Base-by-base conservation (phyloP, 2,888 invertebrate species). In the Trichogramma evanescens region DNA sequence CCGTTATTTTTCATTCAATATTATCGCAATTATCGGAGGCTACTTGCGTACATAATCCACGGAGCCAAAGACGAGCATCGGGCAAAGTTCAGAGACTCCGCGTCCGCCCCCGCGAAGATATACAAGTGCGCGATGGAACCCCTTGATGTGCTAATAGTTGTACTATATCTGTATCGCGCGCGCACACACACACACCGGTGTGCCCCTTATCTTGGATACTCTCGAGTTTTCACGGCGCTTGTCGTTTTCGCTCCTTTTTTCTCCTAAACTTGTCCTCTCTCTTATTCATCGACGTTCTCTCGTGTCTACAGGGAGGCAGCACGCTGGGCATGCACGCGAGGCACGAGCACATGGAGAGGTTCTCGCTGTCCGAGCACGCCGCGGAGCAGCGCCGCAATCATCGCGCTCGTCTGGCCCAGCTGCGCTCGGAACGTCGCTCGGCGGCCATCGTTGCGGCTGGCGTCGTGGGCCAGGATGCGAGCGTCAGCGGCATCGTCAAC, bases 271-370 rank as follows among this genome's bases (percentile, higher is more conserved):
- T 26, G 26, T 2, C 26, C 26, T 45, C 45, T 45, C 45, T 45
- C 2, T 45, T 45, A 45, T 45, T 9, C 45, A 9, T 45, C 45
- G 41, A 51, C 8, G 41, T 6, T 38, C 26, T 51, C 1, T 38
- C 40, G 9, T 44, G 1, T 5, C 2, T 10, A 8, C 64, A 77
- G 77, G 77, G 77, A 54, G 77, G 77, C 48, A 77, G 77, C 59
- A 96, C 96, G 3, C 82, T 97, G 66, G 96, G 97, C 39, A 97
- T 97, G 96, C 88, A 86, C 65, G 83, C 88, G 66, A 82, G 80
- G 58, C 87, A 87, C 70, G 78, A 86, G 69, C 85, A 87, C 74
- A 82, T 86, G 71, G 85, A 87, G 71, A 87, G 87, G 59, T 94
- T 95, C 78, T 88, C 93, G 8, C 79, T 97, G 68, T 80, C 87